A percentile compares a stretch with the other conserved stretches of the same genome.
phyloP scores from a whole-genome alignment of 1,140 invertebrate genomes.

The Solenopsis invicta region DNA sequence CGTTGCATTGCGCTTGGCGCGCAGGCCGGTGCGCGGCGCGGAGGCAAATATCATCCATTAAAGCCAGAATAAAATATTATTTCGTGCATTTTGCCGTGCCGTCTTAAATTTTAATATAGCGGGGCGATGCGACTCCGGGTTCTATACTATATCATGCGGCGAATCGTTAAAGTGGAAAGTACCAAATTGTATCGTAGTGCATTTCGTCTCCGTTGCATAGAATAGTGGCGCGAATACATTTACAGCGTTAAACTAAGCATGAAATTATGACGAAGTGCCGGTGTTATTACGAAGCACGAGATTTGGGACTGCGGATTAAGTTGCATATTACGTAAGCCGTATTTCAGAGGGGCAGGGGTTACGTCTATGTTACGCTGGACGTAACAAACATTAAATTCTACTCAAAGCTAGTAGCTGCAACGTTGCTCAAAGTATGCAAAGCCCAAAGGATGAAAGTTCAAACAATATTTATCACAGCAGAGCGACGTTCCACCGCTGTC shows the following conservation, averaged over 20 bases:
- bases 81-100: conserved; percentile 27
- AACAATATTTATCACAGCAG: conserved; percentile 46
- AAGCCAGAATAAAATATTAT: conserved; percentile 56
- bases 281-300: conserved; percentile 54
- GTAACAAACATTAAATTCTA: conserved; percentile 58
- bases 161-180: conserved; percentile 57
- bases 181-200: conserved; percentile 48
- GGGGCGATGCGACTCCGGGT: not conserved
- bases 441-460: conserved; percentile 26
- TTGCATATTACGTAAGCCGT: conserved; percentile 42
- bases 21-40: conserved; percentile 3
- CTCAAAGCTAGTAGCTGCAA: conserved; percentile 33
- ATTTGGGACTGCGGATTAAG: conserved; percentile 64
- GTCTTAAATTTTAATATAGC: conserved; percentile 58
- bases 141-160: not conserved
- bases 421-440: conserved; percentile 40
- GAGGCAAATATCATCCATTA: conserved; percentile 53
- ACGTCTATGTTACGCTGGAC: conserved; percentile 56
- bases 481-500: not conserved
- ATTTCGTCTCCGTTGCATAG: conserved; percentile 25
- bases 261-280: conserved; percentile 62
- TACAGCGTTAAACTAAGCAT: conserved; percentile 59
- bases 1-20: conserved; percentile 24
- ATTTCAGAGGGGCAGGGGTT: conserved; percentile 26
- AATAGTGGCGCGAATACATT: conserved; percentile 23